phyloP scores from a whole-genome alignment of 2,113 vertebrate genomes.

The Mormoops blainvillei region DNA sequence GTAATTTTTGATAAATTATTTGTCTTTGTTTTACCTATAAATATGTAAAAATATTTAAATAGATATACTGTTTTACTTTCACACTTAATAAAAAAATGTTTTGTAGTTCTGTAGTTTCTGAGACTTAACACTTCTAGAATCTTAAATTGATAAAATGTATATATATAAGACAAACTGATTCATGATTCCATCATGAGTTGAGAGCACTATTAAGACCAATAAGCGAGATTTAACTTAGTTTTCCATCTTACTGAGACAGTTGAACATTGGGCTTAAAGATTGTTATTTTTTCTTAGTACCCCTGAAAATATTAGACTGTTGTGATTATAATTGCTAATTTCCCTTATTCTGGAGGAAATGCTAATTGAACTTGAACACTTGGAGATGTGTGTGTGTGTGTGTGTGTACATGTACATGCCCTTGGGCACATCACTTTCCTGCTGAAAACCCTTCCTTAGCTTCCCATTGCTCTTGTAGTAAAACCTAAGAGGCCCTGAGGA shows the following conservation, averaged over 20 bases:
- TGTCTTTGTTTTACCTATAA: slow-evolving; percentile 70
- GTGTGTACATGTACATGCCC: too few species aligned
- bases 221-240: slow-evolving; percentile 2
- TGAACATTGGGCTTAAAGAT: neutral
- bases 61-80: slow-evolving; percentile 65
- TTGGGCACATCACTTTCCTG: neutral
- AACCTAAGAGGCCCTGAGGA: neutral
- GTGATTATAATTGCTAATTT: neutral
- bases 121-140: neutral
- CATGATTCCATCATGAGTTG: neutral
- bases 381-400: neutral
- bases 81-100: slow-evolving; percentile 73
- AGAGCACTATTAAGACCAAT: neutral
- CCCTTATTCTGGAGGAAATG: neutral
- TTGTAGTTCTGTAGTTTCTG: slow-evolving; percentile 52
- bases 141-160: neutral
- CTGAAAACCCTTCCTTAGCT: neutral
- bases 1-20: slow-evolving; percentile 72
- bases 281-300: neutral
- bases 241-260: slow-evolving; percentile 2
- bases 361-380: neutral
- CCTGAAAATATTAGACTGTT: neutral
- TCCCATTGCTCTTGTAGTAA: neutral
- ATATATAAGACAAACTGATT: neutral
- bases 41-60: slow-evolving; percentile 71